Conservation (phyloP, 2,113 vertebrate species). For the Pardalotus punctatus region DNA sequence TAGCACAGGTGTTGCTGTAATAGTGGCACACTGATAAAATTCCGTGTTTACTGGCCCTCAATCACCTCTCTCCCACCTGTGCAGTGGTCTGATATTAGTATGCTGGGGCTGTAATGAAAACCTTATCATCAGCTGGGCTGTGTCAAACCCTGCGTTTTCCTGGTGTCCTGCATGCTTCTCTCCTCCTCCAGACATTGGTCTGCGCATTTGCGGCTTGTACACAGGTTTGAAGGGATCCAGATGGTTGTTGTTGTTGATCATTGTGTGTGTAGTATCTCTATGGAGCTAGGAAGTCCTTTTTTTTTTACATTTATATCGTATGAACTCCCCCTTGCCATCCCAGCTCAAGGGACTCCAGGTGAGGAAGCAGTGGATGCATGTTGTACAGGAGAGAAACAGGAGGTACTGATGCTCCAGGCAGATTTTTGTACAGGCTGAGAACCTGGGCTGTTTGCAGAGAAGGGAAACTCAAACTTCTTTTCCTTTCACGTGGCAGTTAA, state of each 20-base stretch:
- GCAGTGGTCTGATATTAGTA: not conserved
- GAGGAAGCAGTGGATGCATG: not conserved
- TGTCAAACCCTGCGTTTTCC: not conserved
- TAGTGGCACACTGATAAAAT: constrained; percentile 1
- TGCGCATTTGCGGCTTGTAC: not conserved
- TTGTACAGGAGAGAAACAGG: not conserved
- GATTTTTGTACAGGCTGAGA: not conserved
- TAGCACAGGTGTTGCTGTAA: constrained; percentile 21
- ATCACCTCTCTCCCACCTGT: not conserved
- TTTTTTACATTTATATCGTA: not conserved
- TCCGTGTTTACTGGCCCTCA: not conserved
- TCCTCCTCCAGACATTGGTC: not conserved
- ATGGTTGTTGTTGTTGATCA: not conserved
- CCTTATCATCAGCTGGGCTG: not conserved
- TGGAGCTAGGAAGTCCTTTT: not conserved
- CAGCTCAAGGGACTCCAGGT: not conserved
- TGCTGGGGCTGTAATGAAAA: not conserved
- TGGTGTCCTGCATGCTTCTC: not conserved
- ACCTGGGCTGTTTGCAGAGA: not conserved
- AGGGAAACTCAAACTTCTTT: not conserved
- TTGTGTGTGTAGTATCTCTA: not conserved
- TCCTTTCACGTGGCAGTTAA: not conserved
- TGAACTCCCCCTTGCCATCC: not conserved
- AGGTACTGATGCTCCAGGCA: not conserved
- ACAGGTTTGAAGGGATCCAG: not conserved